Base-by-base conservation (phyloP, 1,140 invertebrate genomes). In the Cephus cinctus region DNA sequence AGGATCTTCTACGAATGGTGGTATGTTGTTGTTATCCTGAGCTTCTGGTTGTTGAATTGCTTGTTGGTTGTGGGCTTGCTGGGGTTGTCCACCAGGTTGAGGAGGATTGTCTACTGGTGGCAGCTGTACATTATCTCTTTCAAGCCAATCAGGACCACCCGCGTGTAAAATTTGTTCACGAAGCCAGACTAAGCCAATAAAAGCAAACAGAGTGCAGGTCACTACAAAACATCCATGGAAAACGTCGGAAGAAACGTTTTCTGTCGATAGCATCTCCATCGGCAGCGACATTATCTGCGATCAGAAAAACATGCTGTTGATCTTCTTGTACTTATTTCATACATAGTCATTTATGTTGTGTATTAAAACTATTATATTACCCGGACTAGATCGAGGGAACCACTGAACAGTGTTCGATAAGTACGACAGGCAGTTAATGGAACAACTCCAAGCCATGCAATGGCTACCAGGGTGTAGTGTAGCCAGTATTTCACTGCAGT, bases 371-470 rank as follows among this genome's bases (percentile, higher is more conserved):
- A 50, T 22, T 19, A 42, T 51, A 52, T 64, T 63, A 75, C 72
- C 49, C 65, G 78, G 47, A 88, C 83, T 46, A 87, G 82, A 67
- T 90, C 87, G 15, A 98, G 81, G 15, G 92, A 92, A 16, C 91
- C 92, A 40, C 89, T 89, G 73, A 98, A 98, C 11, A 97, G 76
- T 68, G 89, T 90, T 56, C 94, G 81, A 68, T 98, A 98, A 43
- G 96, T 98, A 47, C 95, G 83, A 78, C 94, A 97, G n/a, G 96
- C 95, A 15, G 95, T 95, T 9, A 99, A 73, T 1, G 97, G 96
- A 15, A 98, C 96, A 27, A 98, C 80, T n/a, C 92, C 95, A 3
- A 98, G 81, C 97, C 97, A 99, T n/a, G 96, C 96, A 32, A 90
- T 77, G 11, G 94, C 94, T 4, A 98, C 96, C 5, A 98, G 67